Evolutionary conservation across 2,797 vertebrate genomes (phyloP), one percentile per base, ranked within the genome.

Genomic region (Manis javanica): DNA sequence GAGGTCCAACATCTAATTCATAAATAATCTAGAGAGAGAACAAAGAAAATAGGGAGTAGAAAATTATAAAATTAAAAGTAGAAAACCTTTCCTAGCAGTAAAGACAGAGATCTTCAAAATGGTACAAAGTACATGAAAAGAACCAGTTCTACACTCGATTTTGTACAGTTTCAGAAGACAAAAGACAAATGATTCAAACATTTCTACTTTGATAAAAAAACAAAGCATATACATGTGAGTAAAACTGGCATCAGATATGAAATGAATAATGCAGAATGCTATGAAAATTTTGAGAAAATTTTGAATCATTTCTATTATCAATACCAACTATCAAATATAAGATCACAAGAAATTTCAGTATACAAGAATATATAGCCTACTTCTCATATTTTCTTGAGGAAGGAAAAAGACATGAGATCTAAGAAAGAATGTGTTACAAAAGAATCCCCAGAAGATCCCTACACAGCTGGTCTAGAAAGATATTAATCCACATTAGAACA

Each of bases 391-490:
- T 24, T 90, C 61, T 72, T 84, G 23, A 75, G 2, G 26, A 91
- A 93, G 11, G 37, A 92, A 8, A 68, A 39, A 55, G 21, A 61
- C 13, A 77, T 15, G 1, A 55, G 8, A 83, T 57, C 68, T 51
- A 90, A 83, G 34, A 94, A 90, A 74, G 53, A 74, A 42, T 57
- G 59, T 51, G n/a, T 61, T 78, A 21, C 29, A 69, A 93, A 94
- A 74, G 31, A 83, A 46, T 69, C 31, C 95, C 46, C 21, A 79
- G 88, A 94, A 91, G 57, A 88, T 26, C 39, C 64, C 46, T 87
- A 55, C 24, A 55, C 46, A 94, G 51, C 51, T 93, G 61, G 29
- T 57, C 66, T 94, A 74, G 29, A 94, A 96, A 91, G 74, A 90
- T 68, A 19, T 23, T n/a, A 12, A 14, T 51, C 39, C 42, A 77